phyloP scores from a whole-genome alignment of 1,140 invertebrate species.

The Proctacanthus coquilletti region DNA sequence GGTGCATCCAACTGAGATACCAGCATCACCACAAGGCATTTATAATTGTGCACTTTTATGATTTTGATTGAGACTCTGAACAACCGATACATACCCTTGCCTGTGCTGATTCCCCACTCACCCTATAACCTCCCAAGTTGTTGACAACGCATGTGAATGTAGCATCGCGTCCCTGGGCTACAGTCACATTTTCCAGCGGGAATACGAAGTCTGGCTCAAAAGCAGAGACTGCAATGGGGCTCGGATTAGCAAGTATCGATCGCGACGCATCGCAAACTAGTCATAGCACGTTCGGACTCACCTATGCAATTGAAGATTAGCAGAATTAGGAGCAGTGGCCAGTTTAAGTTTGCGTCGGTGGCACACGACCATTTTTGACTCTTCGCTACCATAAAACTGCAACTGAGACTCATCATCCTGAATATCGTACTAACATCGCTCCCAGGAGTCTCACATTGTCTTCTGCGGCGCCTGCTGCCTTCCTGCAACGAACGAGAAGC shows the following conservation, averaged over 20 bases:
- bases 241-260: slow-evolving; percentile 5
- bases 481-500: no score
- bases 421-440: neutral
- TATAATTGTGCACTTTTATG: no score
- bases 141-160: slow-evolving; percentile 81
- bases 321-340: slow-evolving; percentile 14
- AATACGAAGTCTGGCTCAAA: slow-evolving; percentile 73
- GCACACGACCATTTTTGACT: neutral
- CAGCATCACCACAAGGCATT: neutral
- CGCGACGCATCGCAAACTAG: neutral
- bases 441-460: no score
- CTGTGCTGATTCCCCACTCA: slow-evolving; percentile 67
- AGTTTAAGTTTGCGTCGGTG: neutral
- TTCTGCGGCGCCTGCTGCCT: no score
- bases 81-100: slow-evolving; percentile 59
- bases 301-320: slow-evolving; percentile 23
- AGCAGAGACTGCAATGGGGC: slow-evolving; percentile 29
- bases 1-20: neutral
- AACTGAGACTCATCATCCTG: neutral
- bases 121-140: slow-evolving; percentile 81
- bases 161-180: slow-evolving; percentile 70
- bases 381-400: neutral
- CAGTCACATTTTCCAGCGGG: slow-evolving; percentile 73
- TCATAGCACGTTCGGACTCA: slow-evolving; percentile 11
- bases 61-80: no score